Percentiles rank a stretch among this genome's conserved stretches.
phyloP scores from a whole-genome alignment of 53 echinoderm and acorn worm species.

The Paracentrotus lividus region DNA sequence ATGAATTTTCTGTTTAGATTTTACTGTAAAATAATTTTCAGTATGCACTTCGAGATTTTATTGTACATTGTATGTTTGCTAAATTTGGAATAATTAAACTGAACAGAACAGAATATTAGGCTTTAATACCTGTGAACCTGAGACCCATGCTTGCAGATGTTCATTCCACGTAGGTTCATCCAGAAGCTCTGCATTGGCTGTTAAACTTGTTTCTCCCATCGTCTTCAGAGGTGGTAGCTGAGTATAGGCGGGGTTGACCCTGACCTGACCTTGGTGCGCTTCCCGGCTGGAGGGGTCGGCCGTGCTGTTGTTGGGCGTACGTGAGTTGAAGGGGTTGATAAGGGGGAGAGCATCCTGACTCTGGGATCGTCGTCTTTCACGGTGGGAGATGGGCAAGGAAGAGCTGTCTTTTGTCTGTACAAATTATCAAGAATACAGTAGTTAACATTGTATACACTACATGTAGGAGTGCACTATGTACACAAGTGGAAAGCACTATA shows the following conservation, averaged over 20 bases:
- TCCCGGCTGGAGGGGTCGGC: conserved; percentile 34
- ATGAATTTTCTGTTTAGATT: too few relatives aligned
- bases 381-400: neutral
- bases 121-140: conserved; percentile 84
- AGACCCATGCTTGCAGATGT: conserved; percentile 91
- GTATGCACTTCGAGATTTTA: too few relatives aligned
- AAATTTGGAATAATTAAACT: too few relatives aligned
- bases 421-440: neutral
- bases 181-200: conserved; percentile 86
- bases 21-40: too few relatives aligned
- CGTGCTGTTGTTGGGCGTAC: conserved; percentile 38
- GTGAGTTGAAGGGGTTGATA: conserved; percentile 38
- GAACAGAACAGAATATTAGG: neutral
- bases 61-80: too few relatives aligned
- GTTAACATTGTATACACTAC: too few relatives aligned
- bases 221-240: conserved; percentile 58
- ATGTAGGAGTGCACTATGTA: too few relatives aligned
- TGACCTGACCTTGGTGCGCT: neutral
- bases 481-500: too few relatives aligned
- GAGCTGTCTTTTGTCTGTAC: conserved; percentile 33
- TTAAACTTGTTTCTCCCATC: conserved; percentile 89
- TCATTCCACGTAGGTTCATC: conserved; percentile 87
- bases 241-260: neutral
- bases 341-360: conserved; percentile 56
- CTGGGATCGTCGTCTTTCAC: conserved; percentile 21